These are phyloP conservation scores for Cichlasoma orientale DNA, from an alignment of 2,797 vertebrate genomes.

Conservation along the genomic window DNA sequence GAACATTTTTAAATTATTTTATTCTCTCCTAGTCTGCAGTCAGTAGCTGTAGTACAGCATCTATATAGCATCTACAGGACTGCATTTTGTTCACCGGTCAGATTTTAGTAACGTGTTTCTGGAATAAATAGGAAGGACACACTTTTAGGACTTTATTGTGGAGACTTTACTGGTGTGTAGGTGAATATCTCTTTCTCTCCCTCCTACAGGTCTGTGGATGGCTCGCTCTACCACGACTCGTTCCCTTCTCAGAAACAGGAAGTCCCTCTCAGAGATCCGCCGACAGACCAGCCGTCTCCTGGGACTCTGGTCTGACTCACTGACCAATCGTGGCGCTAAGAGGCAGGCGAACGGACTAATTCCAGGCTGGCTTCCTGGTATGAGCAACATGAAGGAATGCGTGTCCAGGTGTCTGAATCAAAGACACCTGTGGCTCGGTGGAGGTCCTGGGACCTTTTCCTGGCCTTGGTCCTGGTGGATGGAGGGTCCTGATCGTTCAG, in stretches of 20 bases:
- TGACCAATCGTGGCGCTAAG: conserved; percentile 11
- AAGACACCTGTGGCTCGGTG: not conserved
- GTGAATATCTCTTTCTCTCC: not conserved
- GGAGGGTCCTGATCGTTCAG: not conserved
- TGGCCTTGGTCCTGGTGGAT: not conserved
- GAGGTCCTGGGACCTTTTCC: not conserved
- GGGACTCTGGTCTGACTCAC: conserved; percentile 79
- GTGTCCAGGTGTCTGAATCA: not conserved
- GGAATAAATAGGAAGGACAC: too few species aligned
- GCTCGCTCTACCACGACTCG: conserved; percentile 69
- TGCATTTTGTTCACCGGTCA: too few species aligned
- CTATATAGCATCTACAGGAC: too few species aligned
- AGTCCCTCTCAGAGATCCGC: conserved; percentile 58
- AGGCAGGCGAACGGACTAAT: not conserved
- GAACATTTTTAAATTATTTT: too few species aligned
- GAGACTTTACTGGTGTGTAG: not conserved
- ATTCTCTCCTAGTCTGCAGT: too few species aligned
- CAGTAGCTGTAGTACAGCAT: too few species aligned
- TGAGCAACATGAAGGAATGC: not conserved
- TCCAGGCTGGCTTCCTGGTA: conserved; percentile 22
- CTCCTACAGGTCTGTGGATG: conserved; percentile 66
- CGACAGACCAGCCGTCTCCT: conserved; percentile 70
- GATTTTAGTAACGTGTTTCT: too few species aligned
- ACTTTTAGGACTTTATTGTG: too few species aligned
- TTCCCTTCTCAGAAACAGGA: conserved; percentile 74